Evolutionary conservation across 2,113 vertebrate genomes (phyloP).

Genomic region (Falco punctatus): DNA sequence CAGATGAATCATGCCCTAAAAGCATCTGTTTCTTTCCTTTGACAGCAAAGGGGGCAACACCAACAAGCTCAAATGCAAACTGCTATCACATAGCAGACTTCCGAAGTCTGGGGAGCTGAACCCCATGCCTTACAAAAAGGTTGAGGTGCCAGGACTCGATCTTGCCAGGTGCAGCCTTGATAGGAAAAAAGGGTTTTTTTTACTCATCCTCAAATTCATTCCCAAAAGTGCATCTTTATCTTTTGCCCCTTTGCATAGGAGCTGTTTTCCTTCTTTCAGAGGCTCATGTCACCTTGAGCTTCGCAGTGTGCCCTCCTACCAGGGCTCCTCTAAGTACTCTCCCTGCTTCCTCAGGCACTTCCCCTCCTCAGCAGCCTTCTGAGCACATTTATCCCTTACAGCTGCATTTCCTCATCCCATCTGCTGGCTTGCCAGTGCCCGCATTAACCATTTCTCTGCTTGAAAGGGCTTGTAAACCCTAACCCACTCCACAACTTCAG

Average conservation of each 20-base stretch:
- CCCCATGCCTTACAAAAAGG: not conserved
- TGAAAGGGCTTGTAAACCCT: not conserved
- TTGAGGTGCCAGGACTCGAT: not conserved
- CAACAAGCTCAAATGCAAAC: not conserved
- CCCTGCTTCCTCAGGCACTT: constrained; percentile 19
- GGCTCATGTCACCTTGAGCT: constrained; percentile 19
- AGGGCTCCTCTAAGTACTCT: not conserved
- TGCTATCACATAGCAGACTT: not conserved
- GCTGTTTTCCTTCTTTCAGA: not conserved
- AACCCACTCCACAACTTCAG: fast-evolving
- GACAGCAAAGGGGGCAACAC: not conserved
- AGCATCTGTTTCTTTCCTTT: constrained; percentile 33
- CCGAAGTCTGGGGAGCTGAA: not conserved
- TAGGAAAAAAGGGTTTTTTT: not conserved
- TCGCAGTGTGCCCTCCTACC: not conserved
- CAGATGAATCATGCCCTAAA: constrained; percentile 54
- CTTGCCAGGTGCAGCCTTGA: not conserved
- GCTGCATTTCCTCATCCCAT: constrained; percentile 57
- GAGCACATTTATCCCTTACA: constrained; percentile 53
- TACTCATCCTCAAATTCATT: not conserved
- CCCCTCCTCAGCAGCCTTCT: constrained; percentile 10
- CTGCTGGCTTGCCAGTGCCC: constrained; percentile 20
- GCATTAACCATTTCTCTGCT: not conserved
- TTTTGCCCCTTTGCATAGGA: not conserved
- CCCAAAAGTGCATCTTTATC: not conserved